phyloP scores from a whole-genome alignment of 2,888 invertebrate species.

The Chorisops tibialis region DNA sequence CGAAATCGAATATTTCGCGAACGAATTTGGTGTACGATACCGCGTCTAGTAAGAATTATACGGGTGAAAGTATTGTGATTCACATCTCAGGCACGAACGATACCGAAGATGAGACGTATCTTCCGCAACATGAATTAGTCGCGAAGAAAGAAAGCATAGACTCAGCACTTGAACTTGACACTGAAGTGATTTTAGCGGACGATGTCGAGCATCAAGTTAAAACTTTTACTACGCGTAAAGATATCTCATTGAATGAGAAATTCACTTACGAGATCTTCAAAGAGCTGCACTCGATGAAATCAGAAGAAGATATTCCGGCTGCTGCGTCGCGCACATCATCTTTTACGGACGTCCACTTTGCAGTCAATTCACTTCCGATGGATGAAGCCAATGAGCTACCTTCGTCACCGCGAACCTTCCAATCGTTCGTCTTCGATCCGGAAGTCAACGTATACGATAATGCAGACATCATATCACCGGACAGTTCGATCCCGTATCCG shows the following conservation, averaged over 20 bases:
- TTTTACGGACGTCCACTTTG: constrained; percentile 36
- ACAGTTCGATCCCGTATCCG: constrained; percentile 38
- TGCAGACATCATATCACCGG: constrained; percentile 41
- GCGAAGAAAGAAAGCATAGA: constrained; percentile 31
- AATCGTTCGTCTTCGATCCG: constrained; percentile 36
- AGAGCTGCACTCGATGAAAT: constrained; percentile 35
- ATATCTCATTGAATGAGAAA: constrained; percentile 37
- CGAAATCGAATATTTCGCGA: constrained; percentile 35
- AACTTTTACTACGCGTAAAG: constrained; percentile 22
- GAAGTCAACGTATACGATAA: constrained; percentile 36
- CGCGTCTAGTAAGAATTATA: constrained; percentile 29
- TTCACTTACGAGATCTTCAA: constrained; percentile 39
- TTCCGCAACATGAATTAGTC: constrained; percentile 16
- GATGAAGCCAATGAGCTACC: constrained; percentile 26
- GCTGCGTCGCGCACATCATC: constrained; percentile 35
- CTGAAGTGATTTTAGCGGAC: constrained; percentile 14
- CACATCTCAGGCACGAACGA: constrained; percentile 34
- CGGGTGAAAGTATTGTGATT: constrained; percentile 38
- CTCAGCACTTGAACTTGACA: constrained; percentile 31
- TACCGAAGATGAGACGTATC: background rate
- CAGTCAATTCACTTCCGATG: constrained; percentile 30
- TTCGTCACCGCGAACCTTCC: constrained; percentile 33
- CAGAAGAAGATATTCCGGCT: background rate
- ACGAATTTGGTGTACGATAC: constrained; percentile 38
- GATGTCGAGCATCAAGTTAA: background rate